Base-by-base conservation (phyloP, 1,140 invertebrate species). In the Drosophila paulistorum region DNA sequence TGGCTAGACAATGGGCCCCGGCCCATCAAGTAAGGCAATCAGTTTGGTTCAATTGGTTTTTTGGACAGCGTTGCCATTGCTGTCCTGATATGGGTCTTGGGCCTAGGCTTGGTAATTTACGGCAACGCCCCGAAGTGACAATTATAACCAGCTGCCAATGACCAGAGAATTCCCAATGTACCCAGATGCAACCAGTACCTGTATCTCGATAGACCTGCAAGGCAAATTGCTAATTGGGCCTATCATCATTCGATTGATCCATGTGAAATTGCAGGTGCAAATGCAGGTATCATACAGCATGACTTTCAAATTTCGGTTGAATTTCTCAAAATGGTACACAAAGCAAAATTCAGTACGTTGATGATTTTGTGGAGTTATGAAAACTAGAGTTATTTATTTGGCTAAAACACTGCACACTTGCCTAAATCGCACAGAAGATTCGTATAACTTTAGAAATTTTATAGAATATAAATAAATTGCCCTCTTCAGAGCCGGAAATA, bases 21-120 rank as follows among this genome's bases (percentile, higher is more conserved):
- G n/a, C 1, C 33, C 58, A 68, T 65, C 64, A 51, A 51, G 45
- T 51, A 51, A 41, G 23, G 74, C 70, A 73, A 86, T 81, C 71
- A 79, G 65, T 76, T 86, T 76, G 71, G 48, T 68, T 71, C 83
- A 91, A 91, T 91, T 91, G 81, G 51, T 74, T 81, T 86, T 81
- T 86, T 81, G 26, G 33, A 71, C 45, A 68, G 63, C 14, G 7
- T 10, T 48, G 17, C 17, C 17, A 5, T 54, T 9, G 65, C 37
- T 57, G n/a, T 61, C 23, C 37, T 33, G 37, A 62, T 77, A 41
- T 48, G 45, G 14, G 45, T 51, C 6, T 58, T 61, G 10, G 13
- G 13, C 23, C 23, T 33, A n/a, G 41, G 13, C 17, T 48, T 63
- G 42, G 63, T 77, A 81, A 85, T 85, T 79, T 78, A 82, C 63